phyloP scores from a whole-genome alignment of 2,113 vertebrate genomes.

The Lepisosteus oculatus region DNA sequence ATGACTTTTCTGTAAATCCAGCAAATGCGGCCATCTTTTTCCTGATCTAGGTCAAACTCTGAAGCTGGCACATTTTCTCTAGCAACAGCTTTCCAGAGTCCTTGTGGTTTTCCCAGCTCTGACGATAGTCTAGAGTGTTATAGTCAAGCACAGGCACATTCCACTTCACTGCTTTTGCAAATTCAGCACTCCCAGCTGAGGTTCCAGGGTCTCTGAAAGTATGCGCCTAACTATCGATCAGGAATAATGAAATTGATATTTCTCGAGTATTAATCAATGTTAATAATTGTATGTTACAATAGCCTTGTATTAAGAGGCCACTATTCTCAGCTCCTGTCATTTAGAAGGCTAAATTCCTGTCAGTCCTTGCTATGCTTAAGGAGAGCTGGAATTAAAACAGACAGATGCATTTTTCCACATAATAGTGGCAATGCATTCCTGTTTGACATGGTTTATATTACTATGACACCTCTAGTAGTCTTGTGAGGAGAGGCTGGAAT shows the following conservation, averaged over 20 bases:
- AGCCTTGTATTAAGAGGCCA: conserved; percentile 48
- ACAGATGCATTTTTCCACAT: conserved; percentile 16
- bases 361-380: background rate
- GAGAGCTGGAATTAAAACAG: conserved; percentile 13
- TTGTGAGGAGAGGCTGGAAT: background rate
- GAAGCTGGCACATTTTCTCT: too few species aligned
- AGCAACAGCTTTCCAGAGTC: too few species aligned
- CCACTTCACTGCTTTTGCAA: conserved; percentile 30
- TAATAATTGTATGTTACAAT: conserved; percentile 58
- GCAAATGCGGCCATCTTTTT: too few species aligned
- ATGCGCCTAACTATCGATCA: conserved; percentile 51
- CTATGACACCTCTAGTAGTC: background rate
- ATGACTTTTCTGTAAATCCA: too few species aligned
- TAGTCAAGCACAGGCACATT: background rate
- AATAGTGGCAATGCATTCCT: conserved; percentile 3
- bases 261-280: conserved; percentile 70
- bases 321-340: conserved; percentile 19
- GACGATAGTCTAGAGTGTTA: too few species aligned
- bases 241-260: conserved; percentile 66
- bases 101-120: too few species aligned
- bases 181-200: conserved; percentile 34
- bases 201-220: conserved; percentile 46
- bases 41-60: too few species aligned
- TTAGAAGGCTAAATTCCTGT: conserved; percentile 5
- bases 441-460: background rate